Evolutionary conservation across 2,797 vertebrate species (phyloP), one percentile per base, ranked within the genome.

Genomic region (Tangara arthus): DNA sequence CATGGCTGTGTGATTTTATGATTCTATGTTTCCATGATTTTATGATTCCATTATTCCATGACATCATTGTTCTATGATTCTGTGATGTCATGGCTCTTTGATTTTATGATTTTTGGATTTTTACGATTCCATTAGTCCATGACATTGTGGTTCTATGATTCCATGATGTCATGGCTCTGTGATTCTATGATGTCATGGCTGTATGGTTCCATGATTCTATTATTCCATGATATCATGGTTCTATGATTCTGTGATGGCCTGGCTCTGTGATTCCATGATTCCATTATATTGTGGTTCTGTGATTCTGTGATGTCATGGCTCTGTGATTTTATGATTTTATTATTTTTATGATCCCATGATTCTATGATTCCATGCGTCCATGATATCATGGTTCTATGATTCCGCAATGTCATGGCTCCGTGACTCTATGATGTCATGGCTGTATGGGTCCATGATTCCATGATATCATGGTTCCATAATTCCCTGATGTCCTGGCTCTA

Each of bases 331-430:
- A 15, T 17, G 11, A 8, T 41, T 15, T 47, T 47, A 46, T 46
- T 13, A 23, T 46, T 15, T 16, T 10, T 1, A 1, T 27, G 13
- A 18, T 41, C 17, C 39, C 39, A 41, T 41, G 12, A 13, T 35
- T 30, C 21, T 6, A 6, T 47, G 28, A 11, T 15, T 16, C 5
- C 0, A 8, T 12, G 2, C 2, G 1, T 32, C 9, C 2, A 1
- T 26, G 4, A 2, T 2, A 10, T 12, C 3, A 3, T 21, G 2
- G 6, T 8, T 49, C 20, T 1, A 0, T 22, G 5, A 28, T 19
- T 18, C 11, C 0, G 0, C 5, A 21, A 12, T 12, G 8, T 7
- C 7, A 1, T 16, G 3, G 1, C 5, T 12, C 3, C 1, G 5
- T 30, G 23, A 4, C 6, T 11, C 15, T 1, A 6, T 21, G 19